Evolutionary conservation across 2,888 invertebrate genomes (phyloP), one percentile per base, ranked within the genome.

Genomic region (Melieria crassipennis): DNA sequence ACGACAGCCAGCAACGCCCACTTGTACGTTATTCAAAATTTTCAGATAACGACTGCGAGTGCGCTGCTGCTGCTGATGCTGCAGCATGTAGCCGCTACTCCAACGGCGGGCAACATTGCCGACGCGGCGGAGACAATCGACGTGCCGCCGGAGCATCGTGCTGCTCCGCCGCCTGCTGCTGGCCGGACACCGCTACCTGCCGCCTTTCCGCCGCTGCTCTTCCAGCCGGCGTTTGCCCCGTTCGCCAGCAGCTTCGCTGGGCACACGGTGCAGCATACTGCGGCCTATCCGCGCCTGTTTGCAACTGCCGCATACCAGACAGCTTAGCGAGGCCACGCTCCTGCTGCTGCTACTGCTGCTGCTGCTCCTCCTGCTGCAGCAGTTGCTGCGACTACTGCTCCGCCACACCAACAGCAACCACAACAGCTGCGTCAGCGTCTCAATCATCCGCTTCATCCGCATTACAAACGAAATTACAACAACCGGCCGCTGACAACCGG

Each of bases 221-320:
- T 73, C 79, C 81, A 73, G 72, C 90, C 89, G 84, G 89, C 88
- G 69, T 85, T 90, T 80, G 88, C 88, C 61, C 88, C 80, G 75
- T 84, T 76, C 80, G 84, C 79, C 65, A 81, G 79, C 74, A 79
- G 74, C 74, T 79, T 78, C 75, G 78, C 62, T 48, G 75, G 73
- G 55, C 76, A 76, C 72, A 77, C 71, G 57, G 74, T 78, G 50
- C 75, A 75, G 7, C 80, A 78, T 50, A 68, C 73, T 1, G 69
- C 77, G 16, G 78, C 78, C 11, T 45, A 46, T 77, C 79, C 77
- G 71, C 79, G 30, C 73, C 78, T 61, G 79, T 79, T 61, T 64
- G 55, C 56, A 7, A 77, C 77, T 13, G 80, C 77, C 48, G 76
- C 77, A 62, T 30, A 7, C 46, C 88, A 89, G 0, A 87, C 89